Percentiles rank a stretch among this genome's conserved stretches.
These are phyloP conservation scores for Caenorhabditis doughertyi DNA, from an alignment of 2,888 invertebrate genomes.

Conservation along the genomic window DNA sequence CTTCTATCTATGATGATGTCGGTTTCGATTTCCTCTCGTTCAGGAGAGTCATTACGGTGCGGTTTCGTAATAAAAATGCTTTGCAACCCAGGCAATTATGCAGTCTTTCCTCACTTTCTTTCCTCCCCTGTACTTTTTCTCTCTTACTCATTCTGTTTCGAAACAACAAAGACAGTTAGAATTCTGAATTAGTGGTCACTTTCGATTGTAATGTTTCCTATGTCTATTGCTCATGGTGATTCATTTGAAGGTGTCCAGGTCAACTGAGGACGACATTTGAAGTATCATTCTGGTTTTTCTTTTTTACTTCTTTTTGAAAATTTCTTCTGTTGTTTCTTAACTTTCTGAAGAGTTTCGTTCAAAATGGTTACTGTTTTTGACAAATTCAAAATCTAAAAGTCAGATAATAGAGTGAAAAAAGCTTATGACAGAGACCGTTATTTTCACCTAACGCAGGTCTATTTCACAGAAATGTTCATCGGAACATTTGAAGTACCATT, in stretches of 20 bases:
- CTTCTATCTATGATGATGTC: not conserved
- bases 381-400: too few species aligned
- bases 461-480: too few species aligned
- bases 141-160: conserved; percentile 4
- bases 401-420: too few species aligned
- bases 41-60: conserved; percentile 20
- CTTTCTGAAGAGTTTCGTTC: too few species aligned
- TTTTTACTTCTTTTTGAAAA: not conserved
- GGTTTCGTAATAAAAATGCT: conserved; percentile 31
- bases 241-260: not conserved
- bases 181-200: conserved; percentile 8
- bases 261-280: not conserved
- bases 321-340: too few species aligned
- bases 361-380: too few species aligned
- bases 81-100: conserved; percentile 5
- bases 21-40: conserved; percentile 27
- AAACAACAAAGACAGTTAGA: conserved; percentile 9
- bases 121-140: not conserved
- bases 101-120: not conserved
- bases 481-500: too few species aligned
- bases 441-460: too few species aligned
- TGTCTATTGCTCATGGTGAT: not conserved
- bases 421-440: too few species aligned
- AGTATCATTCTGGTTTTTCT: not conserved
- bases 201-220: not conserved